Percentiles rank a stretch among this genome's conserved stretches.
These are phyloP conservation scores for Drosophila formosana DNA, from an alignment of 2,888 invertebrate genomes.

Conservation along the genomic window DNA sequence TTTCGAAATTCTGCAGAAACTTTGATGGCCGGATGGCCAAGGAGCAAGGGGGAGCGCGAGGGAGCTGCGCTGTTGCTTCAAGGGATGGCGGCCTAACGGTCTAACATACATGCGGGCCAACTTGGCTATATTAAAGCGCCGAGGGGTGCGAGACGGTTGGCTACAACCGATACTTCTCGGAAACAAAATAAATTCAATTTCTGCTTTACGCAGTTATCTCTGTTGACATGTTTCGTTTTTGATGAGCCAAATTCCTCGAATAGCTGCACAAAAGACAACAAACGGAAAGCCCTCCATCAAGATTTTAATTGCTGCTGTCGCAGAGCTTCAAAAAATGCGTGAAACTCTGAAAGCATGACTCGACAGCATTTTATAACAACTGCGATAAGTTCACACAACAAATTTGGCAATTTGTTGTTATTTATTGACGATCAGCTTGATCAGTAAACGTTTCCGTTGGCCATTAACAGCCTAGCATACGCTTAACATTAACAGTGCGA, in stretches of 20 bases:
- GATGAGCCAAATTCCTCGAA: constrained; percentile 19
- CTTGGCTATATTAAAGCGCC: constrained; percentile 14
- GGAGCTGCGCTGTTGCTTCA: constrained; percentile 1
- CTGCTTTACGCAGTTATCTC: constrained; percentile 17
- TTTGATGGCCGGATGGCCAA: not conserved
- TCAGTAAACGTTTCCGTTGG: constrained; percentile 5
- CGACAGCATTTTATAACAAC: constrained; percentile 5
- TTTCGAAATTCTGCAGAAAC: constrained; percentile 16
- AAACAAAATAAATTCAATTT: constrained; percentile 24
- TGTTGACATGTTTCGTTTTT: constrained; percentile 23
- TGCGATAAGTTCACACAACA: not conserved
- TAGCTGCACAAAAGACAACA: not conserved
- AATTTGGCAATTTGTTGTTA: not conserved
- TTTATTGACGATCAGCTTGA: not conserved
- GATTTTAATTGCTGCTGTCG: constrained; percentile 23
- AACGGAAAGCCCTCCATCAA: constrained; percentile 8
- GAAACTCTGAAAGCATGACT: constrained; percentile 18
- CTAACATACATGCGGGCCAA: not conserved
- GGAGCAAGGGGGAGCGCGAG: not conserved
- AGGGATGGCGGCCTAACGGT: not conserved
- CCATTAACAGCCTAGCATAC: constrained; percentile 12
- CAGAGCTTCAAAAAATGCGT: constrained; percentile 18
- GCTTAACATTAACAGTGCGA: not conserved
- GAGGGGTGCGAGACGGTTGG: constrained; percentile 8
- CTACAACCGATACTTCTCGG: constrained; percentile 17